Percentiles rank a stretch among this genome's conserved stretches.
phyloP scores from a whole-genome alignment of 2,113 vertebrate species.

The Petrocephalus zakoni region DNA sequence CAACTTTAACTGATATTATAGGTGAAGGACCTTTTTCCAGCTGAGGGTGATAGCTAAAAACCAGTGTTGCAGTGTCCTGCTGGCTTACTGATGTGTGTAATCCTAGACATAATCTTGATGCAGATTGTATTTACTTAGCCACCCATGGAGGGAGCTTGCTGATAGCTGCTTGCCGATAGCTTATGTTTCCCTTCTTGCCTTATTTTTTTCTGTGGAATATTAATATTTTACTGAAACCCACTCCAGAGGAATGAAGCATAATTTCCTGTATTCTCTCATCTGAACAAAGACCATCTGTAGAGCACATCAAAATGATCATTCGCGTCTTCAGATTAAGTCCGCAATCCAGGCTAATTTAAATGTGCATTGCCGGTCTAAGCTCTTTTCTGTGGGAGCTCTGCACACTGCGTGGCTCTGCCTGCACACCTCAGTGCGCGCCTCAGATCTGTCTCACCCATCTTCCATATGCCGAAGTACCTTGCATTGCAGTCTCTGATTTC shows the following conservation, averaged over 20 bases:
- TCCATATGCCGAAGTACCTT: not conserved
- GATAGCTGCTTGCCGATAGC: not conserved
- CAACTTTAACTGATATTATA: not conserved
- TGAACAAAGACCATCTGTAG: constrained; percentile 54
- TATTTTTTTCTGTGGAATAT: not conserved
- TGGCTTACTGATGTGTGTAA: not conserved
- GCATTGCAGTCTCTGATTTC: not conserved
- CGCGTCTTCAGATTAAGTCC: constrained; percentile 54
- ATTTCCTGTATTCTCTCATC: constrained; percentile 49
- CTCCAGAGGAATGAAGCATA: constrained; percentile 40
- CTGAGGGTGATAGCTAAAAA: not conserved
- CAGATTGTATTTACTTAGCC: not conserved
- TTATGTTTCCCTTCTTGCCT: not conserved
- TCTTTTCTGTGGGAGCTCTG: not conserved
- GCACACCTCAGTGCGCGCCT: not conserved
- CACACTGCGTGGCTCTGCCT: not conserved
- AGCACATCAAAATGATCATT: constrained; percentile 49
- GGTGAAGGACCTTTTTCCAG: not conserved
- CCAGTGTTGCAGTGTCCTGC: not conserved
- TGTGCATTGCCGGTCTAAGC: not conserved
- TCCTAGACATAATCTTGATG: not conserved
- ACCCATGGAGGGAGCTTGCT: not conserved
- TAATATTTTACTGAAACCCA: constrained; percentile 32
- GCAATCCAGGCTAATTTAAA: constrained; percentile 39
- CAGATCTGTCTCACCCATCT: not conserved